Evolutionary conservation across 2,888 invertebrate genomes (phyloP), one percentile per base, ranked within the genome.

Genomic region (Agrotis puta): DNA sequence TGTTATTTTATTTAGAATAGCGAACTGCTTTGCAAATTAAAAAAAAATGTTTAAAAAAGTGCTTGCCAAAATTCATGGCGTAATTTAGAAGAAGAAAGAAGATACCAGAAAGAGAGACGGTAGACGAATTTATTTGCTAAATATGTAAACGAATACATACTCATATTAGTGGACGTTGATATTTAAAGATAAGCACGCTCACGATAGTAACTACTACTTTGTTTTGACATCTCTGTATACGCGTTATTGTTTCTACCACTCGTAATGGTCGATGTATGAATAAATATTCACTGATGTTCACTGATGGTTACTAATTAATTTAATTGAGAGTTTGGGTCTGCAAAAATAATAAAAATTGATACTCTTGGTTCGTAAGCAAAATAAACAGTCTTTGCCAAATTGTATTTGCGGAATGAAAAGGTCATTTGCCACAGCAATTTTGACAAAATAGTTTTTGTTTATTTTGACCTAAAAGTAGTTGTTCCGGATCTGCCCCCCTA

Each of bases 241-340:
- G 48, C 61, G 77, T 54, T 59, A 67, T 54, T 53, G 53, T 59
- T 68, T 54, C 43, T 18, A 77, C 43, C 54, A 33, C 6, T 57
- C 22, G 24, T 67, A 45, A 66, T 22, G 5, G 22, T 3, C 5
- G 4, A 51, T 24, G 22, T 56, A 50, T n/a, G 22, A 18, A 63
- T 22, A 5, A 27, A 54, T 33, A 33, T 74, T 64, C 33, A 64
- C n/a, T n/a, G n/a, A 57, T 5, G 18, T 57, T 45, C 22, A 74
- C 58, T 75, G 45, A 51, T 51, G 20, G 14, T 56, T 24, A 20
- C 16, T 43, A 56, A 47, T 47, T 48, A 70, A 14, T 58, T n/a
- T 16, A 27, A 27, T 50, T 33, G 22, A 27, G n/a, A 72, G 1
- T 27, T 48, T 72, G 13, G 22, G 20, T n/a, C 33, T 54, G n/a